These are phyloP conservation scores for Oncorhynchus nerka DNA, from an alignment of 2,113 vertebrate genomes.

Conservation along the genomic window DNA sequence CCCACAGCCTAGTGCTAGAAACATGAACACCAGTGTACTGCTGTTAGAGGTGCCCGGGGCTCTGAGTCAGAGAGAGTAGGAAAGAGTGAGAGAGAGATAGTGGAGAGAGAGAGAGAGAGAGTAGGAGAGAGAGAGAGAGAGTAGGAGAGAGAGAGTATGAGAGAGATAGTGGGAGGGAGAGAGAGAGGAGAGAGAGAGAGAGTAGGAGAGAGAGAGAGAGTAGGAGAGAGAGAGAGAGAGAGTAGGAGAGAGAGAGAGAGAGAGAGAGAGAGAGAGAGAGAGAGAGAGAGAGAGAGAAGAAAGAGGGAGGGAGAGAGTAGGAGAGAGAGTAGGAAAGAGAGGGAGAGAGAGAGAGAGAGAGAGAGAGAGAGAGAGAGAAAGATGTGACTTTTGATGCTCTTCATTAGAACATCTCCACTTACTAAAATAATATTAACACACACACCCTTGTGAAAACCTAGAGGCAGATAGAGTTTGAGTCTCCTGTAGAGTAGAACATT, in stretches of 20 bases:
- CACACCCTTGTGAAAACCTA: too few species aligned
- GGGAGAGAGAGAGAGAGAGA: not conserved
- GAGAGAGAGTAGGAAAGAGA: fast-evolving
- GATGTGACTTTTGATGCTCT: not conserved
- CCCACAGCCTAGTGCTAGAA: not conserved
- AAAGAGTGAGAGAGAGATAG: not conserved
- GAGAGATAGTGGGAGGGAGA: not conserved
- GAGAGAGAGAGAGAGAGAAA: not conserved
- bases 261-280: not conserved
- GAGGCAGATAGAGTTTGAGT: too few species aligned
- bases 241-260: fast-evolving
- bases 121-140: too few species aligned
- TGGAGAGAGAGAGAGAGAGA: too few species aligned
- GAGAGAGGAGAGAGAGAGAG: not conserved
- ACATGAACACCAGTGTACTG: not conserved
- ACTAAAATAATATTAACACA: too few species aligned
- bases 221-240: too few species aligned
- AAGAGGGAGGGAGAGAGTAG: too few species aligned
- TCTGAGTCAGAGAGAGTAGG: not conserved
- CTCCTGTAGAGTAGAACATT: too few species aligned
- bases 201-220: too few species aligned
- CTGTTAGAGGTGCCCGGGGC: not conserved
- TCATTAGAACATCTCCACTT: too few species aligned
- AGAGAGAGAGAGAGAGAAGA: not conserved
- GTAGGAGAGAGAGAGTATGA: fast-evolving